These are phyloP conservation scores for Drosophila equinoxialis DNA, from an alignment of 1,140 invertebrate genomes.

Conservation along the genomic window DNA sequence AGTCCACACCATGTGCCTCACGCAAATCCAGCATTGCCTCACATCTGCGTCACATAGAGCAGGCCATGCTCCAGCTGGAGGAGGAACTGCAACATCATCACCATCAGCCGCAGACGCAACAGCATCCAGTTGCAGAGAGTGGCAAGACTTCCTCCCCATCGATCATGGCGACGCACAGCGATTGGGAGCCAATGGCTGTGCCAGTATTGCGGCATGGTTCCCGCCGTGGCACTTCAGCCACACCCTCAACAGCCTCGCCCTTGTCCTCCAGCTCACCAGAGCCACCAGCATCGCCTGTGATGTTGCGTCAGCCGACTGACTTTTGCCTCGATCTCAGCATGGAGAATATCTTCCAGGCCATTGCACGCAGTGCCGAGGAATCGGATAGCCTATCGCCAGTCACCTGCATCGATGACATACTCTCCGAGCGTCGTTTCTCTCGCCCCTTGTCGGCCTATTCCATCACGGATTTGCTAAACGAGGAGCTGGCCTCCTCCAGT, in stretches of 20 bases:
- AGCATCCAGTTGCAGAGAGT: not conserved
- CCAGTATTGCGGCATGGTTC: conserved; percentile 40
- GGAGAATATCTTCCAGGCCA: conserved; percentile 77
- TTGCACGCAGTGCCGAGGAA: conserved; percentile 72
- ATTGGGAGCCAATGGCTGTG: conserved; percentile 62
- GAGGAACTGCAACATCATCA: conserved; percentile 40
- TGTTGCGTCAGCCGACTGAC: conserved; percentile 50
- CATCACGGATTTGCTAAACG: conserved; percentile 76
- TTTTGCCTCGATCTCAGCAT: conserved; percentile 75
- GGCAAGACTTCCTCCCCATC: conserved; percentile 2
- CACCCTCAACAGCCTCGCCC: conserved; percentile 72
- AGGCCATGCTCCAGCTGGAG: conserved; percentile 65
- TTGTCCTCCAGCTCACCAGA: conserved; percentile 66
- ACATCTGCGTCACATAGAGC: conserved; percentile 73
- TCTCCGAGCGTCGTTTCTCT: conserved; percentile 72
- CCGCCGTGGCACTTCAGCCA: conserved; percentile 62
- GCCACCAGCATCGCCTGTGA: conserved; percentile 53
- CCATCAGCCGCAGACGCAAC: not conserved
- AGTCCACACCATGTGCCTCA: conserved; percentile 64
- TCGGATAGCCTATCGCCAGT: conserved; percentile 60
- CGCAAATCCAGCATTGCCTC: conserved; percentile 61
- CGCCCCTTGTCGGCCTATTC: conserved; percentile 75
- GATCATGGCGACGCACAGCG: conserved; percentile 16
- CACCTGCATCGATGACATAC: conserved; percentile 77
- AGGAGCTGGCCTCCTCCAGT: conserved; percentile 51